Evolutionary conservation across 92 coral and sea anemone species (phyloP), one percentile per base, ranked within the genome.

Genomic region (Porites evermanni): DNA sequence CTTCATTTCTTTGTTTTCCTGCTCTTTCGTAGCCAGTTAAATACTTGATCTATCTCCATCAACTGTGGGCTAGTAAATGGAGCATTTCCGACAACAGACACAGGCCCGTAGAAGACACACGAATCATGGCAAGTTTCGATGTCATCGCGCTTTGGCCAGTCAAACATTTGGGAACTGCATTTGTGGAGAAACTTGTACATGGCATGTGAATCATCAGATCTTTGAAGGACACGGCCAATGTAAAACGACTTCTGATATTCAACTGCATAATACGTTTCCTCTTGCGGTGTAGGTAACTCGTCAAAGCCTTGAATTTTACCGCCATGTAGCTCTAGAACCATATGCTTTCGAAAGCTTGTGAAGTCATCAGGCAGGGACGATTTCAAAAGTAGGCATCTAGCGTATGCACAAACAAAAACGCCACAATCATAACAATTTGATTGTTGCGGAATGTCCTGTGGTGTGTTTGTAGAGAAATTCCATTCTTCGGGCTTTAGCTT

Each of bases 391-490:
- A 90, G 74, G 56, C 85, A 74, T 81, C 79, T 74, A 23, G 93
- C 80, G 58, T 75, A 90, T 20, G 88, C 65, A 64, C 88, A 75
- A 61, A 75, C 79, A 75, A 16, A 90, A 32, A 79, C 79, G 56
- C 91, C 94, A 83, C 91, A 91, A 67, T 91, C 83, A 74, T 64
- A 87, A 29, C 38, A 82, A 78, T 87, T 91, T 16, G 65, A 44
- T 58, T 82, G 91, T 84, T 91, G 89, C 12, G 86, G 88, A 26
- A 80, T 69, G 47, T 82, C 89, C 44, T 77, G 70, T 19, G 67
- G 69, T 17, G 68, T 52, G 79, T 84, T 89, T 38, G 72, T 53
- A 76, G 61, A 69, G 67, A 81, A 86, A 32, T 52, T n/a, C 87
- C 93, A 90, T 54, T 86, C 78, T 17, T 79, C 21, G 12, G 21